Percentiles rank a stretch among this genome's conserved stretches.
Conservation (phyloP, 2,113 vertebrate species). For the Cyphomyrus plagiostoma region DNA sequence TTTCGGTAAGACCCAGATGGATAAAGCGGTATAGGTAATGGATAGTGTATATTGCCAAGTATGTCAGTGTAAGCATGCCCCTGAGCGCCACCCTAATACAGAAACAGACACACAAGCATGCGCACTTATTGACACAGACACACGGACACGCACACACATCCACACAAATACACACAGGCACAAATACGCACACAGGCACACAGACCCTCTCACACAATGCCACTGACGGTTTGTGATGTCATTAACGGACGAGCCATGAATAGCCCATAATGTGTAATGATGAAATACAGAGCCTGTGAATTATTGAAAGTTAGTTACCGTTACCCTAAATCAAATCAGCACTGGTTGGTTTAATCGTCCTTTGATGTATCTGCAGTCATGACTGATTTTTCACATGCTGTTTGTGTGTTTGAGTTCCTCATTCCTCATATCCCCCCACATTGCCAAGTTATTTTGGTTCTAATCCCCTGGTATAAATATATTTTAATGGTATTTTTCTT, state of each 20-base stretch:
- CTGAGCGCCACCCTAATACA: no score
- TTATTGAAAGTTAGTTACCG: slow-evolving; percentile 30
- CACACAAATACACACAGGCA: neutral
- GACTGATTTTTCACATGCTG: slow-evolving; percentile 8
- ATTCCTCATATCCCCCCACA: neutral
- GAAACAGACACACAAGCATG: no score
- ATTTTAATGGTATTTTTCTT: neutral
- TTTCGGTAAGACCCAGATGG: no score
- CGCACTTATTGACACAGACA: no score
- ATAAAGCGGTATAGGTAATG: no score
- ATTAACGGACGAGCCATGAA: slow-evolving; percentile 16
- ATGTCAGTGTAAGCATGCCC: no score
- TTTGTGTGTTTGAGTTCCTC: neutral
- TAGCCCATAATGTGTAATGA: slow-evolving; percentile 29
- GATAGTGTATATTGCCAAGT: no score
- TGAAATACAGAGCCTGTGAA: slow-evolving; percentile 34
- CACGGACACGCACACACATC: no score
- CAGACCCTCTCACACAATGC: neutral
- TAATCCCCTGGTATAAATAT: neutral
- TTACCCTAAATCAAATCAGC: slow-evolving; percentile 31
- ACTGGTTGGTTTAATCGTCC: slow-evolving; percentile 24
- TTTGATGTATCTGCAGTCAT: slow-evolving; percentile 25
- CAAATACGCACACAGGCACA: neutral
- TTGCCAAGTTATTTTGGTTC: neutral
- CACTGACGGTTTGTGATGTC: slow-evolving; percentile 10